Base-by-base conservation (phyloP, 2,888 invertebrate species). In the Colostygia pectinataria region DNA sequence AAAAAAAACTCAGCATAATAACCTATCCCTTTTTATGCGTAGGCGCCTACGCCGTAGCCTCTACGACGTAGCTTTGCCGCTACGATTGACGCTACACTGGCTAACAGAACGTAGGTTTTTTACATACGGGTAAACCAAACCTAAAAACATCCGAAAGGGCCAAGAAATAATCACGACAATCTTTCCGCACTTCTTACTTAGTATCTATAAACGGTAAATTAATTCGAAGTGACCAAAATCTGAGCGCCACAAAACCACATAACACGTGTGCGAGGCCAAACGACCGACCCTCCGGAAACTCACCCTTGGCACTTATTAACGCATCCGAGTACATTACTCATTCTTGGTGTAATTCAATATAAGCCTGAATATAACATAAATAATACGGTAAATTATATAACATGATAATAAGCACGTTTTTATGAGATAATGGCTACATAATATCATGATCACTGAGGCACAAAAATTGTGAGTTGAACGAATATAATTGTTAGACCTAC, bases 181-280 rank as follows among this genome's bases (percentile, higher is more conserved):
- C 20, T 28, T 32, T 42, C 18, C 13, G 10, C 6, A 27, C 31
- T 32, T 49, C 10, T 32, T 37, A 27, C 32, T 25, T 31, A 31
- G 39, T 43, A 39, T 20, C 36, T 8, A n/a, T 10, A 32, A 45
- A 36, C 28, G 32, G 31, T 27, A 10, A 23, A 32, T 42, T 33
- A 46, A 52, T 52, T 38, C 42, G 42, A 27, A 52, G 41, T 52
- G 42, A 42, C 51, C 46, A 28, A 41, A 46, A 42, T 46, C 58
- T 51, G 53, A 50, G 38, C 33, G 38, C 61, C 56, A 38, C 61
- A 58, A 44, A 60, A 61, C 61, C 58, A 56, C 61, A 57, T 58
- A 56, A 61, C 56, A 56, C 55, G 49, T 8, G 45, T 36, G 32
- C 41, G 43, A 50, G 32, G 48, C 60, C 20, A 6, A 5, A 2